Conservation (phyloP, 2,113 vertebrate genomes). For the Synodontis membranacea region DNA sequence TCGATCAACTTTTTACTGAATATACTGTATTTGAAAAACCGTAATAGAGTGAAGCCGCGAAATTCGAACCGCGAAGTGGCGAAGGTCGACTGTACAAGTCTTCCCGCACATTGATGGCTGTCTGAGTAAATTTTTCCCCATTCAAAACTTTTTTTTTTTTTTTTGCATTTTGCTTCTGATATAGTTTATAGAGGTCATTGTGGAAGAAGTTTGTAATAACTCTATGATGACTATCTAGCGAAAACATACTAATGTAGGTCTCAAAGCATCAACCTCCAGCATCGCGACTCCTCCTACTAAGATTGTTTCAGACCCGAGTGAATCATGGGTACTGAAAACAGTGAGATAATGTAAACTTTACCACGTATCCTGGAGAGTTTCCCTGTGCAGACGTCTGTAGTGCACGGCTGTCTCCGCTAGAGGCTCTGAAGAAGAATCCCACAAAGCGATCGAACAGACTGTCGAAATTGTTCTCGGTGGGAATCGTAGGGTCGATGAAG, state of each 20-base stretch:
- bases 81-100: too few species aligned
- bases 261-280: neutral
- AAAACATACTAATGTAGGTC: neutral
- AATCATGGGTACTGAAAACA: neutral
- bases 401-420: conserved; percentile 5
- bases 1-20: too few species aligned
- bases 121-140: too few species aligned
- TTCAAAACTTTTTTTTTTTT: too few species aligned
- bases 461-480: conserved; percentile 81
- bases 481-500: conserved; percentile 78
- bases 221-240: neutral
- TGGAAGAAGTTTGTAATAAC: neutral
- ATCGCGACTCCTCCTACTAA: neutral
- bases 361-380: conserved; percentile 72
- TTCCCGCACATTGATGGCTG: too few species aligned
- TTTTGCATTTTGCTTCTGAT: too few species aligned
- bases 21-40: too few species aligned
- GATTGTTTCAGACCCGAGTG: neutral
- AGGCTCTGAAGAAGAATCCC: conserved; percentile 61
- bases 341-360: conserved; percentile 51
- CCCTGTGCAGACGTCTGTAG: conserved; percentile 22
- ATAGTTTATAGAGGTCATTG: too few species aligned
- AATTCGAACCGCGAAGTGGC: too few species aligned
- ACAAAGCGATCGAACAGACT: conserved; percentile 71
- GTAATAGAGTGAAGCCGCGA: too few species aligned